Percentiles rank a stretch among this genome's conserved stretches.
Evolutionary conservation across 2,113 vertebrate genomes (phyloP).

Genomic region (Corythornis vintsioides): DNA sequence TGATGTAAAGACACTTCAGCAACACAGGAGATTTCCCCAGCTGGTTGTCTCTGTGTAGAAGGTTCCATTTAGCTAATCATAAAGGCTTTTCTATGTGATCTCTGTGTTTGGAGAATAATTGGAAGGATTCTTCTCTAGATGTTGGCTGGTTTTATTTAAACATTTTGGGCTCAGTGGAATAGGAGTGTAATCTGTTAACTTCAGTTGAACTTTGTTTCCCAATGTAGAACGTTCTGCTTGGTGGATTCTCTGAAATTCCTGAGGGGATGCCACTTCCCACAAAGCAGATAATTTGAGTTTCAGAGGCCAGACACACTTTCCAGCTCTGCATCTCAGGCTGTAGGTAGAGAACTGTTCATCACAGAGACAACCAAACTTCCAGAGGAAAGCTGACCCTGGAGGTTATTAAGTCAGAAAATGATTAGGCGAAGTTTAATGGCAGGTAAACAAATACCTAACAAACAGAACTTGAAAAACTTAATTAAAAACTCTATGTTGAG

Average conservation of each 20-base stretch:
- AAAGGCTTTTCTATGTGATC: background rate
- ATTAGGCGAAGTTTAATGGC: background rate
- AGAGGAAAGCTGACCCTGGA: background rate
- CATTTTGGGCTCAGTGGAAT: background rate
- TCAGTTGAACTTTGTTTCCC: background rate
- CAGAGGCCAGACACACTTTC: background rate
- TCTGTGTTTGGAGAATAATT: background rate
- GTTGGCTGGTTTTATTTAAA: background rate
- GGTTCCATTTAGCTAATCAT: background rate
- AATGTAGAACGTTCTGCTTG: background rate
- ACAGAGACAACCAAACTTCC: background rate
- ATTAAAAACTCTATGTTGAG: constrained; percentile 4
- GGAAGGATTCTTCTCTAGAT: background rate
- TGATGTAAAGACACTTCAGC: background rate
- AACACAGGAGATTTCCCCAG: background rate
- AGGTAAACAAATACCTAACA: constrained; percentile 11
- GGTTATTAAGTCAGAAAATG: background rate
- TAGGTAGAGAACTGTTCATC: background rate
- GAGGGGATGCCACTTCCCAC: background rate
- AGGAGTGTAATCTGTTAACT: background rate
- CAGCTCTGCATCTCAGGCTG: background rate
- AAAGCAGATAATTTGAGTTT: background rate
- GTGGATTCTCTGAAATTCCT: background rate
- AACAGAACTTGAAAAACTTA: constrained; percentile 14
- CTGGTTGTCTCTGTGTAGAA: background rate